Evolutionary conservation across 2,888 invertebrate genomes (phyloP).

Genomic region (Bembecia ichneumoniformis): DNA sequence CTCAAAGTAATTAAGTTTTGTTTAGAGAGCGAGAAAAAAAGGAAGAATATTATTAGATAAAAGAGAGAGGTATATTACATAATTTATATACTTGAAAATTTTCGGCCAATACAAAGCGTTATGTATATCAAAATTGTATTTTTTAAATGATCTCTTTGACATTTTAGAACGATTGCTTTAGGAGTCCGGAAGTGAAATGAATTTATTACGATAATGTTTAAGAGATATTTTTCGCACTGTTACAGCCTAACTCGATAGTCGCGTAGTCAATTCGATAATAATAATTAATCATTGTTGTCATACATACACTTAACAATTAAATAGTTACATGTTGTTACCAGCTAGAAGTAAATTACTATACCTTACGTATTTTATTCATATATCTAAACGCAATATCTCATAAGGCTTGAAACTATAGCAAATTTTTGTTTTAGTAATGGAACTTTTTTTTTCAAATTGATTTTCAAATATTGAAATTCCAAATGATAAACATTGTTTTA

Average conservation of each 20-base stretch:
- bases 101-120: slow-evolving; percentile 66
- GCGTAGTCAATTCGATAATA: slow-evolving; percentile 42
- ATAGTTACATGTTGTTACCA: slow-evolving; percentile 53
- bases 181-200: slow-evolving; percentile 69
- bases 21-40: slow-evolving; percentile 53
- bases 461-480: too few species aligned
- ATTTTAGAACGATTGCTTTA: slow-evolving; percentile 66
- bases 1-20: slow-evolving; percentile 69
- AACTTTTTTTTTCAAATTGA: too few species aligned
- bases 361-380: not conserved
- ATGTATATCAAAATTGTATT: slow-evolving; percentile 70
- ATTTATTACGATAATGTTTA: slow-evolving; percentile 56
- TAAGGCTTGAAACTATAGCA: slow-evolving; percentile 22
- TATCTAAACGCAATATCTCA: slow-evolving; percentile 26
- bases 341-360: slow-evolving; percentile 35
- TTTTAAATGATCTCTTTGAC: slow-evolving; percentile 69
- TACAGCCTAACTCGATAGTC: slow-evolving; percentile 31
- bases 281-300: slow-evolving; percentile 29
- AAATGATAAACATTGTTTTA: too few species aligned
- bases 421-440: slow-evolving; percentile 19
- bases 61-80: slow-evolving; percentile 28
- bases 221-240: slow-evolving; percentile 71
- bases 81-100: slow-evolving; percentile 51
- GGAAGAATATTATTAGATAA: slow-evolving; percentile 28
- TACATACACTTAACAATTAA: slow-evolving; percentile 21